Conservation (phyloP, 2,797 vertebrate genomes). For the Rhabdophis nuchalis region DNA sequence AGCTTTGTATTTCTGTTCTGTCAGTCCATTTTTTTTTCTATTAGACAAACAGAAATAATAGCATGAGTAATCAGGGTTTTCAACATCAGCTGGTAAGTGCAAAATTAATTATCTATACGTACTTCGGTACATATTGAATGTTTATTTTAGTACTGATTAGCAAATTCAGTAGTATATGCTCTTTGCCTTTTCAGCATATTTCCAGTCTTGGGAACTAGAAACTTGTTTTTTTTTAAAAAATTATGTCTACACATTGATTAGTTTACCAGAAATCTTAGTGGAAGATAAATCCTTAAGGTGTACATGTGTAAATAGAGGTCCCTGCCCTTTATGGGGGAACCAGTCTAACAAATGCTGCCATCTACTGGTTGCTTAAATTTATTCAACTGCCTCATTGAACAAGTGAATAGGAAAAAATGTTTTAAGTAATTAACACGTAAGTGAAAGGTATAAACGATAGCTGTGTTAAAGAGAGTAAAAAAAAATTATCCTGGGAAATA, state of each 20-base stretch:
- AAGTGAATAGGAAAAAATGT: conserved; percentile 26
- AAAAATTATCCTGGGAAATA: conserved; percentile 35
- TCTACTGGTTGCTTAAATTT: conserved; percentile 67
- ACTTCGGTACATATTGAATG: not conserved
- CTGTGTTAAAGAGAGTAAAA: not conserved
- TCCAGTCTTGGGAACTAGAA: conserved; percentile 16
- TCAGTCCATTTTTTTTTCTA: not conserved
- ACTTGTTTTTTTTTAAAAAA: not conserved
- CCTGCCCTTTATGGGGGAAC: conserved; percentile 26
- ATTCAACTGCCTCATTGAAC: conserved; percentile 24
- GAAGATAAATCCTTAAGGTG: not conserved
- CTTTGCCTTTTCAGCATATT: not conserved
- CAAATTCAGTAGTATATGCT: not conserved
- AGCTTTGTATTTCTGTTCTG: not conserved
- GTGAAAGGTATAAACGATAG: conserved; percentile 25
- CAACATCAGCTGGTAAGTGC: not conserved
- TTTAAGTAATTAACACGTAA: conserved; percentile 36
- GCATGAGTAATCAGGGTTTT: not conserved
- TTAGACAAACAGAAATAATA: not conserved
- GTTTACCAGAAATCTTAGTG: not conserved
- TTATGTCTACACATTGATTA: not conserved
- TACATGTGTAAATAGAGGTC: not conserved
- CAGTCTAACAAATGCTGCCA: conserved; percentile 61
- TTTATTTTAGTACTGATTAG: not conserved
- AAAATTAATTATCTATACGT: not conserved